phyloP scores from a whole-genome alignment of 2,888 invertebrate genomes.

The Apodemia zela region DNA sequence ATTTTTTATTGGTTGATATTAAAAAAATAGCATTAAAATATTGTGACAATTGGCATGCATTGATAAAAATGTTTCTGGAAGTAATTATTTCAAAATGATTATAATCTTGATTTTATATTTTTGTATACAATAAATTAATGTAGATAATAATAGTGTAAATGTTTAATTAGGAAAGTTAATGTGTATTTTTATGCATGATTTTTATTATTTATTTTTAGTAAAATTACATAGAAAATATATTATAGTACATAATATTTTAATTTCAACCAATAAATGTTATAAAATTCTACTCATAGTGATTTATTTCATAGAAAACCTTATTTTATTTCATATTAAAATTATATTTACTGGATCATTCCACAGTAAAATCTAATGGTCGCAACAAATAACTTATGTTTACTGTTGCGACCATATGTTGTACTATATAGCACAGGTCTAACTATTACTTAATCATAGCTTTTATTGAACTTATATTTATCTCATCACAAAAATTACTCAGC shows the following conservation, averaged over 20 bases:
- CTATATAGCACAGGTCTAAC: neutral
- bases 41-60: neutral
- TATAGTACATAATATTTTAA: slow-evolving; percentile 16
- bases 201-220: neutral
- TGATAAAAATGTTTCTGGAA: neutral
- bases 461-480: no score
- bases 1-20: slow-evolving; percentile 13
- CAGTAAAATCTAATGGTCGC: neutral
- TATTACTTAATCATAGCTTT: no score
- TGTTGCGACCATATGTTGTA: neutral
- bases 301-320: slow-evolving; percentile 14
- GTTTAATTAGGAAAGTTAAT: slow-evolving; percentile 7
- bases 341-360: neutral
- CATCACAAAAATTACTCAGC: no score
- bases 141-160: slow-evolving; percentile 17
- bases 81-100: neutral
- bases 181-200: neutral
- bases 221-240: neutral
- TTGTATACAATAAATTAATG: neutral
- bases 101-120: neutral
- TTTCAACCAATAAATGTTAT: slow-evolving; percentile 22
- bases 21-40: slow-evolving; percentile 2
- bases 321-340: neutral
- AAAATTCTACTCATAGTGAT: slow-evolving; percentile 7
- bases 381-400: neutral